Evolutionary conservation across 2,888 invertebrate species (phyloP).

Genomic region (Bugulina stolonifera): DNA sequence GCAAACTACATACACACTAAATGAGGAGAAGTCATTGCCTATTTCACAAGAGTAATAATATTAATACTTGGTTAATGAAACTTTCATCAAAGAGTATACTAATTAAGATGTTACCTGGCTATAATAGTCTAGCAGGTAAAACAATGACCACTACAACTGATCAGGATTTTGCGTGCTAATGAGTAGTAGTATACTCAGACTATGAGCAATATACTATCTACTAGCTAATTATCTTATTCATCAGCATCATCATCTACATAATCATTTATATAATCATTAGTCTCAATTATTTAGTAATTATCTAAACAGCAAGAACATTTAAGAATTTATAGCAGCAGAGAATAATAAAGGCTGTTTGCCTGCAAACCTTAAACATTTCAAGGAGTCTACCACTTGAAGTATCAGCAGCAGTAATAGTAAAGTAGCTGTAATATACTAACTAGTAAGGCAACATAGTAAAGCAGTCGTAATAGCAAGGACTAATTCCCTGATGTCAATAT

Average conservation of each 20-base stretch:
- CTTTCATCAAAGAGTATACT: neutral
- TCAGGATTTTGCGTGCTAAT: neutral
- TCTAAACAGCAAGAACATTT: slow-evolving; percentile 5
- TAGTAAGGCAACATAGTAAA: no score
- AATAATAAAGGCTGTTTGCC: no score
- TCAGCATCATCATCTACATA: neutral
- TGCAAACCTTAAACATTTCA: no score
- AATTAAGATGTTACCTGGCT: neutral
- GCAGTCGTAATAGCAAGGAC: no score
- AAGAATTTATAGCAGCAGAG: neutral
- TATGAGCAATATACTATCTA: neutral
- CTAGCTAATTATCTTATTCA: neutral
- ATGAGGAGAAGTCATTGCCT: neutral
- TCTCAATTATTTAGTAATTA: slow-evolving; percentile 14
- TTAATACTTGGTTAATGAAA: neutral
- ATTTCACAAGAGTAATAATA: neutral
- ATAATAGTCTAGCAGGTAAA: neutral
- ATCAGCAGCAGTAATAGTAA: no score
- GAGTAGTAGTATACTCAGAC: neutral
- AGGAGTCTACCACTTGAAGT: no score
- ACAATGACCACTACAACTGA: neutral
- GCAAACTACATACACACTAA: neutral
- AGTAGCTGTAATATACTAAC: no score
- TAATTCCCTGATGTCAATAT: no score
- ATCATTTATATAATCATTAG: neutral